Conservation (phyloP, 2,888 invertebrate species). For the Chrysolina americana region DNA sequence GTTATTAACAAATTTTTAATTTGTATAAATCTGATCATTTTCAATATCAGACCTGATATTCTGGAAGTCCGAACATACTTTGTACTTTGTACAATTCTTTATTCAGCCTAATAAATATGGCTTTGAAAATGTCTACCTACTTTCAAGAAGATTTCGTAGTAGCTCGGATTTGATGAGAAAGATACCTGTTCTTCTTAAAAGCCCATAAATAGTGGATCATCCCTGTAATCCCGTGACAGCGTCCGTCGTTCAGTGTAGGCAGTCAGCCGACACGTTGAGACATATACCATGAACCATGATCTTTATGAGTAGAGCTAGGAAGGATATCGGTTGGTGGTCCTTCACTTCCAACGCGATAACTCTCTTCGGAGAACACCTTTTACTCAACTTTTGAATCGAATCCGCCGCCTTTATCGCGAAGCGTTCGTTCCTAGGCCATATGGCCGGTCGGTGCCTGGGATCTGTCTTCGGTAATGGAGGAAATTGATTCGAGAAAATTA, state of each 20-base stretch:
- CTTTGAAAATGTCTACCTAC: not conserved
- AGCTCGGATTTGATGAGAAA: not conserved
- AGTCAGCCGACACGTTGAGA: conserved; percentile 7
- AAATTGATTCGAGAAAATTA: conserved; percentile 21
- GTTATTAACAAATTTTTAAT: too few species aligned
- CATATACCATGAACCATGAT: conserved; percentile 19
- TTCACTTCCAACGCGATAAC: conserved; percentile 13
- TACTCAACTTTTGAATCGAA: conserved; percentile 6
- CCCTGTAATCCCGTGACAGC: not conserved
- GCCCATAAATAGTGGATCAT: conserved; percentile 12
- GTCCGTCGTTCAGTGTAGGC: not conserved
- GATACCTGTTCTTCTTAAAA: conserved; percentile 6
- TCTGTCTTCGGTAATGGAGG: conserved; percentile 15
- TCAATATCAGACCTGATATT: too few species aligned
- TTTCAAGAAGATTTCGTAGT: not conserved
- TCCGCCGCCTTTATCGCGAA: conserved; percentile 17
- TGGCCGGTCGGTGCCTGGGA: conserved; percentile 18
- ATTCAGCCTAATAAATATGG: not conserved
- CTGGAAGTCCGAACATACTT: too few species aligned
- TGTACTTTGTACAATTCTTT: too few species aligned
- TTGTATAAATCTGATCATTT: too few species aligned
- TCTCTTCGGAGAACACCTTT: not conserved
- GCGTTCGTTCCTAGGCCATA: not conserved
- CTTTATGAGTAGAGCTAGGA: not conserved
- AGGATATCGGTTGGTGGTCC: conserved; percentile 12